Base-by-base conservation (phyloP, 2,113 vertebrate species). In the Dasyurus viverrinus region DNA sequence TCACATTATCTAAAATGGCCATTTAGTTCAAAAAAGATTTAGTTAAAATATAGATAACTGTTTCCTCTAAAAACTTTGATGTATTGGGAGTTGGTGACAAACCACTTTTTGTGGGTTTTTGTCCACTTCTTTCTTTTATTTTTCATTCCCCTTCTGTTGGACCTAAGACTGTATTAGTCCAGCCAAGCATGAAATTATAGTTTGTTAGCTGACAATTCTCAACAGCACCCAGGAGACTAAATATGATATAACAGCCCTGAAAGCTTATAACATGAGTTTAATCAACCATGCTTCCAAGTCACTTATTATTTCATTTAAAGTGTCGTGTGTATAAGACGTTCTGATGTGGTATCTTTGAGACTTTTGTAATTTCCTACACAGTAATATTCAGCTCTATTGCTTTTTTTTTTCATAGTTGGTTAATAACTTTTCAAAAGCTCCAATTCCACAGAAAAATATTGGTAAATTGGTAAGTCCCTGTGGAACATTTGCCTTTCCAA, bases 121-220 rank as follows among this genome's bases (percentile, higher is more conserved):
- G 2, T 68, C 60, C 52, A 91, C 42, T 54, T 36, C 53, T 93
- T 91, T 90, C 94, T 93, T 94, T 96, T 94, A 57, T 89, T 96
- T 96, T 94, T 90, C n/a, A 42, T 76, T 96, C 93, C 54, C 91
- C 95, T 89, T 90, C 76, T 90, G 54, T 89, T 50, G 91, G 94
- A 91, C 92, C 95, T 93, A 91, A 90, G 95, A 90, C 96, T 98
- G 16, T 97, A 93, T 97, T 93, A 97, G 94, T 92, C 92, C 96
- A 96, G 76, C 96, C 96, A 96, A 93, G 97, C 97, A 97, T 94
- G 92, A 98, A 98, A 98, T 98, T 96, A 97, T 93, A 96, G 94
- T 96, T 96, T 97, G 95, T 98, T 97, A 94, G 94, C 94, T 98
- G 94, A 97, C 93, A 97, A 91, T 91, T 90, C 30, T 84, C 97